These are phyloP conservation scores for Patiria miniata DNA, from an alignment of 35 echinoderm and acorn worm genomes.

Conservation along the genomic window DNA sequence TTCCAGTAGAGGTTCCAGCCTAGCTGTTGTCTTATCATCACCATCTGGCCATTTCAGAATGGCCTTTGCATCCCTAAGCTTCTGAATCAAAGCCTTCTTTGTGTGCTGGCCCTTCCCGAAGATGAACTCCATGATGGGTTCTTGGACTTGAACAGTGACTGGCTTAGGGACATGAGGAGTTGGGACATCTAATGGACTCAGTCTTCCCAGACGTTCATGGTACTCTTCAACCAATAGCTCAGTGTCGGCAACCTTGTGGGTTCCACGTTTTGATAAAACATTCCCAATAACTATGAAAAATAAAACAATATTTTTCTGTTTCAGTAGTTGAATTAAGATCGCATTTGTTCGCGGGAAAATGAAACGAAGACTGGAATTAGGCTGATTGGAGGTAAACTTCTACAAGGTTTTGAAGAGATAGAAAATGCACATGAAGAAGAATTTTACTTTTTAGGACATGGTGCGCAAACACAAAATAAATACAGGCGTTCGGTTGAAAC, in stretches of 20 bases:
- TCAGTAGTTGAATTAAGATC: too few relatives aligned
- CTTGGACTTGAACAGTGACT: background rate
- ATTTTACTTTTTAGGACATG: too few relatives aligned
- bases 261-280: background rate
- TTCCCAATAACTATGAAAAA: conserved; percentile 21
- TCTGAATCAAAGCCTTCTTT: too few relatives aligned
- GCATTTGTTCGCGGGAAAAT: too few relatives aligned
- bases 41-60: background rate
- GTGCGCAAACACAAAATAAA: too few relatives aligned
- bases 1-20: background rate
- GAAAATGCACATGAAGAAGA: too few relatives aligned
- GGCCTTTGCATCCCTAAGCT: background rate
- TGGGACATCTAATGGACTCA: conserved; percentile 12
- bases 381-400: too few relatives aligned
- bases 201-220: conserved; percentile 27
- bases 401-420: too few relatives aligned
- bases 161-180: conserved; percentile 29
- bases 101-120: background rate
- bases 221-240: background rate
- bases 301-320: background rate
- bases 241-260: background rate
- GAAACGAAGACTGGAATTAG: too few relatives aligned
- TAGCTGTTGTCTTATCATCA: background rate
- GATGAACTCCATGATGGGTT: conserved; percentile 21
- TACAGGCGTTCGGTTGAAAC: too few relatives aligned